A percentile compares a stretch with the other conserved stretches of the same genome.
Conservation (phyloP, 2,888 invertebrate species). For the Rotaria magnacalcarata region DNA sequence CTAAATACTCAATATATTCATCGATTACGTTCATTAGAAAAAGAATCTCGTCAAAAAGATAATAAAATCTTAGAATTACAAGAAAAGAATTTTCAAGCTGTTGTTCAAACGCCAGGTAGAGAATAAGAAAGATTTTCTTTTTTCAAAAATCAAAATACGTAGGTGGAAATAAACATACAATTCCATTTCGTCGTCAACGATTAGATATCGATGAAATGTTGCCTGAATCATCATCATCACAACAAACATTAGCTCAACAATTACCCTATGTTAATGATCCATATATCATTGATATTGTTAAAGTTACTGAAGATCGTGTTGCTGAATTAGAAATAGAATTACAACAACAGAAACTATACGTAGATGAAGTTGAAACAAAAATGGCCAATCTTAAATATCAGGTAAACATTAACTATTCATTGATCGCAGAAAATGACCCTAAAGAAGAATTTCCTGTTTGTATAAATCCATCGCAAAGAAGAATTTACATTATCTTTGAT, state of each 20-base stretch:
- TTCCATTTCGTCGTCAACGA: constrained; percentile 59
- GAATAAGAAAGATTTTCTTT: background rate
- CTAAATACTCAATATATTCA: constrained; percentile 63
- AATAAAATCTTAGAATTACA: constrained; percentile 63
- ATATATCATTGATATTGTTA: constrained; percentile 56
- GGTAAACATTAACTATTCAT: constrained; percentile 50
- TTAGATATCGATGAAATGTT: constrained; percentile 58
- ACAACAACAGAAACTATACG: constrained; percentile 51
- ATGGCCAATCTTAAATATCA: constrained; percentile 55
- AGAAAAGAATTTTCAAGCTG: constrained; percentile 60
- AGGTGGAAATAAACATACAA: constrained; percentile 58
- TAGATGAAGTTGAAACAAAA: constrained; percentile 54
- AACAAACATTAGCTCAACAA: background rate
- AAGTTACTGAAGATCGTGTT: constrained; percentile 57
- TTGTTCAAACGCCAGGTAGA: constrained; percentile 59
- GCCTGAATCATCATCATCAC: constrained; percentile 48
- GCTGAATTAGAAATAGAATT: constrained; percentile 53
- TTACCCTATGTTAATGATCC: constrained; percentile 51
- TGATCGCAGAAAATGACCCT: background rate
- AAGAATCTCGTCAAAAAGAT: constrained; percentile 65
- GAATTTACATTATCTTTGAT: background rate
- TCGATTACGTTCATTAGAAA: constrained; percentile 66
- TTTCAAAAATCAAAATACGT: background rate
- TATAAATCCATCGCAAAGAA: background rate
- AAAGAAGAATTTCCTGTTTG: background rate